phyloP scores from a whole-genome alignment of 1,140 invertebrate genomes.

The Belonocnema kinseyi region DNA sequence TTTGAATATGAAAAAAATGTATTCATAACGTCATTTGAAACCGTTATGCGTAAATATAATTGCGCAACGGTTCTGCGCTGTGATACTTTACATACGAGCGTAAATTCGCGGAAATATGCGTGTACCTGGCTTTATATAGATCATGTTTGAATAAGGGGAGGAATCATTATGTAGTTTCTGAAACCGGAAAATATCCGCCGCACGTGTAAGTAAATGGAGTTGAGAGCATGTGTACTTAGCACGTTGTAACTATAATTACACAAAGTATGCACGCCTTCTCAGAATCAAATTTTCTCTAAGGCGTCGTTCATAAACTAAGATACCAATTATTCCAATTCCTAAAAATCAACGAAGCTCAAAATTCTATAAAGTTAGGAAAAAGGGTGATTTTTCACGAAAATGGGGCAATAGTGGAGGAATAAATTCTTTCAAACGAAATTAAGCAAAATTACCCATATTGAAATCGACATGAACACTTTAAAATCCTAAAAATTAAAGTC shows the following conservation, averaged over 20 bases:
- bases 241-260: conserved; percentile 40
- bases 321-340: no score
- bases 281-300: not conserved
- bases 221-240: conserved; percentile 37
- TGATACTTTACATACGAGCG: not conserved
- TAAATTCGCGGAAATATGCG: not conserved
- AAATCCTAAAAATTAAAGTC: no score
- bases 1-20: not conserved
- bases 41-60: not conserved
- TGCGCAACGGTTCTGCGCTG: not conserved
- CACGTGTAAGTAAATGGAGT: conserved; percentile 55
- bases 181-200: conserved; percentile 54
- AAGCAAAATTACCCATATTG: no score
- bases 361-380: no score
- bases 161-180: not conserved
- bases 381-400: no score
- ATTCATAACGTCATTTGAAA: not conserved
- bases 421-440: no score
- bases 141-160: not conserved
- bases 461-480: no score
- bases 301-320: no score
- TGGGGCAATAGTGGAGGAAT: no score
- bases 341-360: no score
- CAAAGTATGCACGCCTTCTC: not conserved
- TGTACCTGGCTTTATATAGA: not conserved